Conservation (phyloP, 2,888 invertebrate species). For the Hirtodrosophila duncani region DNA sequence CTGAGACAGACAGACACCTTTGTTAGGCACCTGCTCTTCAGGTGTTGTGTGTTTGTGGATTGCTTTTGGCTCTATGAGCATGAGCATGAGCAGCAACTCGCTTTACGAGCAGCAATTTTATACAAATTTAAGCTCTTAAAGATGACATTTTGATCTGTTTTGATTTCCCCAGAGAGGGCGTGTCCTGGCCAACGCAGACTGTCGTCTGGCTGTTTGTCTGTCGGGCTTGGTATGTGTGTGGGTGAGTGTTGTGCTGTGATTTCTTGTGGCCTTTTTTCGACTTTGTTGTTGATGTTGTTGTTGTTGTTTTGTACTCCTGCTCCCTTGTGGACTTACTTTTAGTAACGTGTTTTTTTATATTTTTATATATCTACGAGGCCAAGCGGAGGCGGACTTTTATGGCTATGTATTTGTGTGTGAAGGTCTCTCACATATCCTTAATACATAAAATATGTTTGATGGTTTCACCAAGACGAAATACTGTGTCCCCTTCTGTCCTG, state of each 20-base stretch:
- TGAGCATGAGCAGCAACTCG: no score
- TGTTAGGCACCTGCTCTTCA: slow-evolving; percentile 31
- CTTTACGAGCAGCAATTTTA: slow-evolving; percentile 74
- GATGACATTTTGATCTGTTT: slow-evolving; percentile 77
- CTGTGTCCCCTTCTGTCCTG: no score
- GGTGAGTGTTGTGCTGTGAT: slow-evolving; percentile 56
- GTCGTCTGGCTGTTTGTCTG: slow-evolving; percentile 18
- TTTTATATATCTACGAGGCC: slow-evolving; percentile 15
- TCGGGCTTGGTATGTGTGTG: slow-evolving; percentile 19
- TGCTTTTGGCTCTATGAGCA: no score
- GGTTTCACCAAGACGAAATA: slow-evolving; percentile 58
- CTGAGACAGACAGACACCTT: slow-evolving; percentile 31
- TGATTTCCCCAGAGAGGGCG: slow-evolving; percentile 73
- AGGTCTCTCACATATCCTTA: slow-evolving; percentile 53
- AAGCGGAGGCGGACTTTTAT: slow-evolving; percentile 21
- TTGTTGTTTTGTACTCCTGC: slow-evolving; percentile 2
- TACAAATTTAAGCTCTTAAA: slow-evolving; percentile 77
- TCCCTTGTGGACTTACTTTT: slow-evolving; percentile 22
- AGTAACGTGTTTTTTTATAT: slow-evolving; percentile 37
- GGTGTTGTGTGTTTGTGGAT: slow-evolving; percentile 24
- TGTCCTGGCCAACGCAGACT: slow-evolving; percentile 11
- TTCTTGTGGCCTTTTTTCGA: slow-evolving; percentile 33
- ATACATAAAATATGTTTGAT: slow-evolving; percentile 73
- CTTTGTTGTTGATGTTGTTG: slow-evolving; percentile 3
- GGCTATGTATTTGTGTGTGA: slow-evolving; percentile 16